These are phyloP conservation scores for Frankliniella fusca DNA, from an alignment of 2,888 invertebrate genomes.

Conservation along the genomic window DNA sequence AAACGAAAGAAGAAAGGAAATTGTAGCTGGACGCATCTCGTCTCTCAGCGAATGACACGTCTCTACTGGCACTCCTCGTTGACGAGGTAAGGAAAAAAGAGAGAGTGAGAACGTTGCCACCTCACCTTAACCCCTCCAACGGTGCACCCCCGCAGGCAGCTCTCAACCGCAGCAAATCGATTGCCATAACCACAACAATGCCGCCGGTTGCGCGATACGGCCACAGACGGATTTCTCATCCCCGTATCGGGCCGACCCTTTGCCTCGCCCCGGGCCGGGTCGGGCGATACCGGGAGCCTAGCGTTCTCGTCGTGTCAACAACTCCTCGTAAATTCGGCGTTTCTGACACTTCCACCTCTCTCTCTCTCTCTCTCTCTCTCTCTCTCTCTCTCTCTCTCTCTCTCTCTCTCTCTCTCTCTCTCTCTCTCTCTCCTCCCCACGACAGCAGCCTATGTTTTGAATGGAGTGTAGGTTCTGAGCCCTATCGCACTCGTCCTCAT, in stretches of 20 bases:
- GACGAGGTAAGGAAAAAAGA: no score
- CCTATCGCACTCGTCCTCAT: no score
- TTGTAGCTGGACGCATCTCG: no score
- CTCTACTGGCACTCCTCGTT: no score
- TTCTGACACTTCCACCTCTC: constrained; percentile 10
- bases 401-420: no score
- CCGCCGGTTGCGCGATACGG: neutral
- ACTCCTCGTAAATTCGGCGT: constrained; percentile 20
- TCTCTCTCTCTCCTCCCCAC: neutral
- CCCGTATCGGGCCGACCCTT: no score
- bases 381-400: no score
- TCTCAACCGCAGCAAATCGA: neutral
- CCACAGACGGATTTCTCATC: neutral
- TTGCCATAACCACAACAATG: constrained; percentile 19
- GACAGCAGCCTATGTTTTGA: neutral
- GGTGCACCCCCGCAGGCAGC: neutral
- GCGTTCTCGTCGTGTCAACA: constrained; percentile 1
- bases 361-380: no score
- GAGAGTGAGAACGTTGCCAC: neutral
- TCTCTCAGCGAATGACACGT: neutral
- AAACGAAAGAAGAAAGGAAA: no score
- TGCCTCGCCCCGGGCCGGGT: neutral
- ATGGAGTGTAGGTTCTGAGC: neutral
- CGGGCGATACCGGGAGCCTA: neutral
- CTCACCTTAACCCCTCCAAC: neutral